Evolutionary conservation across 1,140 invertebrate genomes (phyloP), one percentile per base, ranked within the genome.

Genomic region (Panulirus ornatus): DNA sequence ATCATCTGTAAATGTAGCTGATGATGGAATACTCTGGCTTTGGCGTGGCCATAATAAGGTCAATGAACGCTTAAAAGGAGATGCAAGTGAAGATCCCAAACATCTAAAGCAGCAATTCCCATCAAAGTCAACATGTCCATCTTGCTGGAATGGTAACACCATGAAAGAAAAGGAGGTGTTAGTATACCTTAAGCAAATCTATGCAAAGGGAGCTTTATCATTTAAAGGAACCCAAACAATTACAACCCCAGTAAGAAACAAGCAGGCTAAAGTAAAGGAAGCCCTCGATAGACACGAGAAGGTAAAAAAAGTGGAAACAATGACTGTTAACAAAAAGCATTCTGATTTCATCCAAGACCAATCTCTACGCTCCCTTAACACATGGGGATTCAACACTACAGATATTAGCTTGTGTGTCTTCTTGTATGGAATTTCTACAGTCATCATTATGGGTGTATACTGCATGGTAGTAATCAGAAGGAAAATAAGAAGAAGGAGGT

Each of bases 21-120:
- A 97, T 78, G 97, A 98, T 73, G 95, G 96, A 30, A 95, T 99
- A 0, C 93, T 99, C 9, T 99, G 98, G 98, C 94, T 99, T 2
- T 99, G 99, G 99, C 95, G 95, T 83, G 97, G 97, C 1, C 98
- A 99, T 93, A 99, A 99, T 94, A 96, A 96, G 94, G 98, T 98
- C 0, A 99, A 99, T 93, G 94, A 96, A 91, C 95, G 98, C 91
- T 94, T 99, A 22, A 95, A 96, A 44, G 97, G 97, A 0, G 97
- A 99, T 93, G 75, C 94, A 0, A 98, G 97, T 16, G 98, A 99
- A 94, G 99, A 99, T 95, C 98, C 98, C 0, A 92, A 95, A 83
- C 96, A 97, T 94, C 97, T 96, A 0, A 99, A 99, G 94, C 95
- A 97, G 54, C 97, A 98, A 93, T 99, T 99, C 94, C 99, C 99